Base-by-base conservation (phyloP, 2,888 invertebrate species). In the Amblyjoppa fuscipennis region DNA sequence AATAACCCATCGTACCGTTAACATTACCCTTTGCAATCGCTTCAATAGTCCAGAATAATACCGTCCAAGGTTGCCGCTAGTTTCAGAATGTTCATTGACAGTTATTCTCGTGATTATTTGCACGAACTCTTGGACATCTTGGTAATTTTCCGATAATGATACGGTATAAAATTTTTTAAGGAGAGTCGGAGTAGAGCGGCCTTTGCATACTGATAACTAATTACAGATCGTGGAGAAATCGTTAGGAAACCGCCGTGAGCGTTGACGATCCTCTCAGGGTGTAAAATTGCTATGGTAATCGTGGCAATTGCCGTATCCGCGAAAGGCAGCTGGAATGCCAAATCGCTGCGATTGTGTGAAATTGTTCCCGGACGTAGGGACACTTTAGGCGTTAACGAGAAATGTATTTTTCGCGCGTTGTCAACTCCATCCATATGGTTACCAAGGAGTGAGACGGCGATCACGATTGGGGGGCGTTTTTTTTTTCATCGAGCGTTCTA, bases 221-320 rank as follows among this genome's bases (percentile, higher is more conserved):
- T 79, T 61, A 45, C 61, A 70, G 59, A 83, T 64, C 28, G 66
- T 69, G 70, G 61, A 83, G 79, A 74, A 74, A 83, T 45, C 64
- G 38, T 83, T 83, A 74, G 69, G 49, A 59, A 61, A 70, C 61
- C 61, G n/a, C 5, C 64, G n/a, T 4, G 34, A 64, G 31, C 66
- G 66, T 56, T 66, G 34, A 49, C n/a, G 49, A 74, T 66, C 7
- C 64, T 7, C 49, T 66, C 20, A n/a, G 9, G 25, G 25, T 66
- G 68, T 66, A 66, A 73, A 38, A 56, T 49, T 66, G 20, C 49
- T 61, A 78, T 74, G 77, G 51, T 74, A 79, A 79, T 61, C 68
- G 78, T 75, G 59, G 74, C 64, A 75, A 78, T 78, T 75, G 78
- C 61, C 31, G 31, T 7, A 49, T 53, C 20, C 13, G n/a, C 61